A percentile compares a stretch with the other conserved stretches of the same genome.
Conservation (phyloP, 2,797 vertebrate species). For the Lacerta bilineata region DNA sequence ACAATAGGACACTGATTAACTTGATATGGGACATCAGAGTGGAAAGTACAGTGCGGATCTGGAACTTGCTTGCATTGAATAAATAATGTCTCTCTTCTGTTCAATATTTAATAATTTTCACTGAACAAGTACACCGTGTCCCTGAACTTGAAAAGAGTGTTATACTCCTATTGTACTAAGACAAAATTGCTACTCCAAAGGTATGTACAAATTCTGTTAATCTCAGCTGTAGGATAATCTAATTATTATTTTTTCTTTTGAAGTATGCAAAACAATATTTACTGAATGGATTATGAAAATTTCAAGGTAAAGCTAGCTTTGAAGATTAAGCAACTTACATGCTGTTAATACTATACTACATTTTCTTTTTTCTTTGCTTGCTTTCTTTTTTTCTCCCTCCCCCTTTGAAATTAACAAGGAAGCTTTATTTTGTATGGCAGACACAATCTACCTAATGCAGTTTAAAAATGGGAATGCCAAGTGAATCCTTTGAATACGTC, state of each 20-base stretch:
- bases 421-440: slow-evolving; percentile 51
- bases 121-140: slow-evolving; percentile 43
- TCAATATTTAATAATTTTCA: slow-evolving; percentile 49
- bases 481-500: slow-evolving; percentile 27
- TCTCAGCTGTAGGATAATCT: slow-evolving; percentile 66
- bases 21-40: background rate
- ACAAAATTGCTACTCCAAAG: slow-evolving; percentile 53
- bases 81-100: slow-evolving; percentile 39
- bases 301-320: slow-evolving; percentile 72
- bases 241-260: slow-evolving; percentile 73
- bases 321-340: slow-evolving; percentile 70
- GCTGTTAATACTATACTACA: slow-evolving; percentile 53
- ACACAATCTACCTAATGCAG: background rate
- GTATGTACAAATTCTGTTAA: slow-evolving; percentile 65
- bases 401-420: slow-evolving; percentile 44
- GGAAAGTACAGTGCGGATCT: background rate
- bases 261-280: slow-evolving; percentile 71
- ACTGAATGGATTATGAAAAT: slow-evolving; percentile 65
- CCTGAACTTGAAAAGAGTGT: slow-evolving; percentile 53
- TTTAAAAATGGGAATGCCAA: background rate
- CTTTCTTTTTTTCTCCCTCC: slow-evolving; percentile 4
- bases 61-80: slow-evolving; percentile 5
- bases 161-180: slow-evolving; percentile 62
- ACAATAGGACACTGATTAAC: background rate
- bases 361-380: slow-evolving; percentile 1